Evolutionary conservation across 2,113 vertebrate species (phyloP).

Genomic region (Sula dactylatra): DNA sequence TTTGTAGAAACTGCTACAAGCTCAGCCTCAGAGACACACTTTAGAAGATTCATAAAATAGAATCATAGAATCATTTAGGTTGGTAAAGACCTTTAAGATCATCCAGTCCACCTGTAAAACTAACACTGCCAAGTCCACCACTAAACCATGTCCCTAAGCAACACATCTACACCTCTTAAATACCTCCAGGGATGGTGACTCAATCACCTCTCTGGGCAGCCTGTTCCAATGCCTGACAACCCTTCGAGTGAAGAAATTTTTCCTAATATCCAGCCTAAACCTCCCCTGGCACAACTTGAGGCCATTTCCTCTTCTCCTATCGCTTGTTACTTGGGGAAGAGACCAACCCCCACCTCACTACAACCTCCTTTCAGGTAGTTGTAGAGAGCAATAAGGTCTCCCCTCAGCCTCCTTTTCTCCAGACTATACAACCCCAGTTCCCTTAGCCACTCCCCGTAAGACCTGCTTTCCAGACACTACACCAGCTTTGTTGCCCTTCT

Average conservation of each 20-base stretch:
- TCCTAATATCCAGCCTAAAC: too few relatives aligned
- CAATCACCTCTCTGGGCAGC: not conserved
- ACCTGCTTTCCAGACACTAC: not conserved
- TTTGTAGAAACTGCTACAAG: not conserved
- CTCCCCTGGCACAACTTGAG: too few relatives aligned
- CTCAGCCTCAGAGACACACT: not conserved
- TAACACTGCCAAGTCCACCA: not conserved
- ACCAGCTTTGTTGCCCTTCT: not conserved
- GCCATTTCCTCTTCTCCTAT: too few relatives aligned
- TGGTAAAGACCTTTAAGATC: not conserved
- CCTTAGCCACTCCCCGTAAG: not conserved
- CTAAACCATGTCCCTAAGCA: not conserved
- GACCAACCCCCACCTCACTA: too few relatives aligned
- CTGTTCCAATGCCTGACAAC: not conserved
- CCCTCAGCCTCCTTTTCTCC: not conserved
- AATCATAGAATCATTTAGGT: not conserved
- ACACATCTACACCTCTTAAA: not conserved
- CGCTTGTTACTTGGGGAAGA: too few relatives aligned
- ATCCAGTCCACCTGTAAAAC: not conserved
- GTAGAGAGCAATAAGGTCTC: not conserved
- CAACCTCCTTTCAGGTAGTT: too few relatives aligned
- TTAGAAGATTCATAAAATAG: not conserved
- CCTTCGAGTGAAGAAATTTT: not conserved
- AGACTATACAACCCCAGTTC: not conserved
- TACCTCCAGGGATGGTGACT: not conserved